These are phyloP conservation scores for Oenanthe oenanthe DNA, from an alignment of 2,113 vertebrate genomes.

Conservation along the genomic window DNA sequence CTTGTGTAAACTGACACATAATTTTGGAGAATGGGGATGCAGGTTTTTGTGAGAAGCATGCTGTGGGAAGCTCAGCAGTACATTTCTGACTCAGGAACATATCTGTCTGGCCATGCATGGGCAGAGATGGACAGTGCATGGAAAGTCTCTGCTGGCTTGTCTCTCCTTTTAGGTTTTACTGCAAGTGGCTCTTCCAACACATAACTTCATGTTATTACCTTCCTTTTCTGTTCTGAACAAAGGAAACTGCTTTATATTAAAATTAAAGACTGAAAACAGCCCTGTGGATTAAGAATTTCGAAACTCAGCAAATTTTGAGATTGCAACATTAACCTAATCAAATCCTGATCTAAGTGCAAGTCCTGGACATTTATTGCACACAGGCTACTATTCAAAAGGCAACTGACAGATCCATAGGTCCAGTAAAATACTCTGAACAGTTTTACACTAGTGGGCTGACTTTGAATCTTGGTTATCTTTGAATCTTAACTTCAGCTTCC, in stretches of 20 bases:
- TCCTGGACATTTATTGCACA: background rate
- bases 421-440: background rate
- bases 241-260: background rate
- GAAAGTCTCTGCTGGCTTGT: background rate
- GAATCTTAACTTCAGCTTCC: background rate
- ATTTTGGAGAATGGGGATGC: background rate
- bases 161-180: background rate
- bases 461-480: background rate
- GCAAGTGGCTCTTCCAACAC: background rate
- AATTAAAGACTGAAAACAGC: background rate
- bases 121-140: background rate
- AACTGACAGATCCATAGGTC: background rate
- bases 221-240: background rate
- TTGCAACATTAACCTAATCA: background rate
- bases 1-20: background rate
- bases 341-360: background rate
- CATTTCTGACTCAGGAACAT: background rate
- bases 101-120: accelerated
- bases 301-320: background rate
- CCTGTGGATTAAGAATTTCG: background rate
- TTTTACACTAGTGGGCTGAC: background rate
- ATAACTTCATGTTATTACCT: background rate
- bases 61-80: background rate
- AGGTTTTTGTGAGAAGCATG: background rate
- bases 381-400: background rate